Evolutionary conservation across 2,888 invertebrate species (phyloP).

Genomic region (Xylota segnis): DNA sequence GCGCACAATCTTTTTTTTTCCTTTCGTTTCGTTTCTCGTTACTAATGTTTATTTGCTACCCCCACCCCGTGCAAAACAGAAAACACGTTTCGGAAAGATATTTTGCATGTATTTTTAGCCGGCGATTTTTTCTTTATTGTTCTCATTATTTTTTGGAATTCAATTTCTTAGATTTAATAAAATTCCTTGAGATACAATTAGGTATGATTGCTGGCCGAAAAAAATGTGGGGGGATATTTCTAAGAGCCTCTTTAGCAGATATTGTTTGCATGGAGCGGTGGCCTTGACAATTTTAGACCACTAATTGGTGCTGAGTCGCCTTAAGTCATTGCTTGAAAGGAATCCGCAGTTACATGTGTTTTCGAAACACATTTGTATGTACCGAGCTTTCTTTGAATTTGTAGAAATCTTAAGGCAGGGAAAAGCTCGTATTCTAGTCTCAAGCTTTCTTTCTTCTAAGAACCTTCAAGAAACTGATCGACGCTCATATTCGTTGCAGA

Average conservation of each 20-base stretch:
- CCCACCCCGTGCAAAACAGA: constrained; percentile 32
- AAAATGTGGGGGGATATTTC: not conserved
- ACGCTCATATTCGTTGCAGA: too few species aligned
- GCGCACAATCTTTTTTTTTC: constrained; percentile 5
- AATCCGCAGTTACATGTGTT: not conserved
- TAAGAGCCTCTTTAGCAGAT: not conserved
- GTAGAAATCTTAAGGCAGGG: too few species aligned
- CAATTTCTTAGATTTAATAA: not conserved
- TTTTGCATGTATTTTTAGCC: constrained; percentile 27
- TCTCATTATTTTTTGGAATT: constrained; percentile 7
- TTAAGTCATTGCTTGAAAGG: too few species aligned
- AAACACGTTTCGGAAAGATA: constrained; percentile 25
- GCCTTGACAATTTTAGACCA: not conserved
- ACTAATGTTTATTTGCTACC: constrained; percentile 38
- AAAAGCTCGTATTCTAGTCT: too few species aligned
- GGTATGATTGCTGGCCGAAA: not conserved
- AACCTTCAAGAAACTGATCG: too few species aligned
- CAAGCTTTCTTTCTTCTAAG: too few species aligned
- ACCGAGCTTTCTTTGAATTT: too few species aligned
- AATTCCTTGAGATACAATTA: not conserved
- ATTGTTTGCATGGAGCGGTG: not conserved
- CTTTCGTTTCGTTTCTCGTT: too few species aligned
- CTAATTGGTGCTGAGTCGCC: not conserved
- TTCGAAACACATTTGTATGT: not conserved
- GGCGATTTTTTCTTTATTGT: constrained; percentile 6